These are phyloP conservation scores for Norana najaformis DNA, from an alignment of 2,888 invertebrate genomes.

Conservation along the genomic window DNA sequence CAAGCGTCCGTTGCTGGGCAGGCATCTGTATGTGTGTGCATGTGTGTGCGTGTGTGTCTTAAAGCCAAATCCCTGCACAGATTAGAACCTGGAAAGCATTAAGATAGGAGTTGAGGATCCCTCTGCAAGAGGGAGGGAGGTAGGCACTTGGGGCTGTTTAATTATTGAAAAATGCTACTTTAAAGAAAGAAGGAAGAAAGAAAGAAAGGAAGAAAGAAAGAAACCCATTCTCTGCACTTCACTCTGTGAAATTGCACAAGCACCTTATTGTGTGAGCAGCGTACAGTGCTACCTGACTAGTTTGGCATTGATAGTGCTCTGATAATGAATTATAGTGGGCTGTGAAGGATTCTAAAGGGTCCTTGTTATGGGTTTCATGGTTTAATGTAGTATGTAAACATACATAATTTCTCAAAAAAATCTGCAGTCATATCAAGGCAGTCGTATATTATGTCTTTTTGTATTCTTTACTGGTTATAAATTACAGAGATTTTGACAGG, in stretches of 20 bases:
- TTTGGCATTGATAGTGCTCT: background rate
- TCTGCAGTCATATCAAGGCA: background rate
- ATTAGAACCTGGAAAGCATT: slow-evolving; percentile 5
- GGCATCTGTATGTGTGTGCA: background rate
- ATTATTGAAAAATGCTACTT: background rate
- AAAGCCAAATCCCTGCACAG: background rate
- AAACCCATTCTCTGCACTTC: background rate
- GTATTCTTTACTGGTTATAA: background rate
- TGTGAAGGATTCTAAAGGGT: background rate
- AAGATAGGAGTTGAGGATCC: background rate
- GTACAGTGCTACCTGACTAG: background rate
- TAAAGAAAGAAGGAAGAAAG: background rate
- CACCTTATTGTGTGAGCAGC: background rate
- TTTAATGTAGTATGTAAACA: background rate
- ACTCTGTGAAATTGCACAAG: background rate
- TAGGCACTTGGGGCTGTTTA: background rate
- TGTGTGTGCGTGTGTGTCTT: background rate
- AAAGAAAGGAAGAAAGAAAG: background rate
- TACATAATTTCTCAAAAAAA: background rate
- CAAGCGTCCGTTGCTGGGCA: background rate
- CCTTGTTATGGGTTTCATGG: background rate
- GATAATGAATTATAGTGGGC: background rate
- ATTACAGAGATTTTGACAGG: background rate
- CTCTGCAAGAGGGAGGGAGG: background rate
- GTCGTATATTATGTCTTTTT: slow-evolving; percentile 10